phyloP scores from a whole-genome alignment of 2,888 invertebrate genomes.

The Macropis europaea region DNA sequence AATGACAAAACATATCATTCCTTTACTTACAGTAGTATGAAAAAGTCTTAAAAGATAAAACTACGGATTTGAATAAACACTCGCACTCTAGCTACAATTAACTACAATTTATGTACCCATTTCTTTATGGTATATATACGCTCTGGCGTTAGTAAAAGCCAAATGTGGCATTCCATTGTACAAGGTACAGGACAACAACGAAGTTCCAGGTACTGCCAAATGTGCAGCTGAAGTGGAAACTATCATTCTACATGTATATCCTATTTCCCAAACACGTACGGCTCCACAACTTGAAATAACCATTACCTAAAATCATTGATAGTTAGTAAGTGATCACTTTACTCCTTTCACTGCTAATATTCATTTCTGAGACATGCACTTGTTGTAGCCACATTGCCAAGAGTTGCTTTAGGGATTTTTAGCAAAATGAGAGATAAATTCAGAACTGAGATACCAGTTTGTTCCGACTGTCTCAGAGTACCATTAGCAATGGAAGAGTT shows the following conservation, averaged over 20 bases:
- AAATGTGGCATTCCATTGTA: constrained; percentile 90
- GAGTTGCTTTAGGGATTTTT: too few relatives aligned
- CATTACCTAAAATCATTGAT: constrained; percentile 70
- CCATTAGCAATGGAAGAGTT: neutral
- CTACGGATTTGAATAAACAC: neutral
- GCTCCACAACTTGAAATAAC: constrained; percentile 77
- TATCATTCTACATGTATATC: constrained; percentile 71
- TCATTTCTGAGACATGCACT: too few relatives aligned
- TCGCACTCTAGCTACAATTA: neutral
- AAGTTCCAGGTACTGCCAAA: constrained; percentile 73
- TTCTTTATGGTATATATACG: constrained; percentile 90
- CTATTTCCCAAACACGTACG: constrained; percentile 78
- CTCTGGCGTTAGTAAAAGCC: constrained; percentile 91
- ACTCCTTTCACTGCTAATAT: too few relatives aligned
- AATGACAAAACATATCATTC: too few relatives aligned
- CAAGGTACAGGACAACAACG: constrained; percentile 74
- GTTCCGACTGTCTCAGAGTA: too few relatives aligned
- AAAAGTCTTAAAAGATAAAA: neutral
- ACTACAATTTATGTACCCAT: constrained; percentile 83
- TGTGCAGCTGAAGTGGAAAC: constrained; percentile 77
- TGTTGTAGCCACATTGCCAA: too few relatives aligned
- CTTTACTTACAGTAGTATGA: neutral
- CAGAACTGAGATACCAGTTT: too few relatives aligned
- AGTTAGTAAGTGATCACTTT: neutral
- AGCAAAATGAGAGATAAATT: too few relatives aligned